Base-by-base conservation (phyloP, 1,140 invertebrate genomes). In the Hycleus phaleratus region DNA sequence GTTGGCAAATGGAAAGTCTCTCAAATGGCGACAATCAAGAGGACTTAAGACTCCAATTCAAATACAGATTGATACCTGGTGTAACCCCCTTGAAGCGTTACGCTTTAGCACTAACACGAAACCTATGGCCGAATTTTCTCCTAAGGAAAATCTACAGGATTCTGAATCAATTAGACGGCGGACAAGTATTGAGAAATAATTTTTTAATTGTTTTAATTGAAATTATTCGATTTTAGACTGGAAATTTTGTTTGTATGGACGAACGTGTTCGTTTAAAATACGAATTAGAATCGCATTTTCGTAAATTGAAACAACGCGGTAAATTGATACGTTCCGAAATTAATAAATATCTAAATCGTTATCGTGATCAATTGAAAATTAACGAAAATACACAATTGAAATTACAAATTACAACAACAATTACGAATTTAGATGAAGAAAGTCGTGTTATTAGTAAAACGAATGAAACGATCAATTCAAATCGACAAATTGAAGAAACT, bases 1-100 rank as follows among this genome's bases (percentile, higher is more conserved):
- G 72, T 42, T 73, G 71, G 71, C 71, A 73, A 46, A 52, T 74
- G 63, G 63, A 73, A 56, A 69, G 66, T 0, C 46, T 67, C 10
- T 56, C 66, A 26, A 55, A 45, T 5, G 64, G 64, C 6, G 52
- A 61, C 11, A 50, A 39, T 9, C 44, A 64, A 18, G 59, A 58
- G 38, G 58, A 46, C 5, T 18, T 62, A 9, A 68, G 61, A 53
- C 59, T 76, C 18, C 40, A 69, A 18, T 74, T 68, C 50, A 74
- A 67, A 12, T 68, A 72, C 49, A 64, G 49, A 38, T 9, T 74
- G 3, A 61, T 68, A 50, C 60, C 64, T 6, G 72, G 72, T 26
- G 59, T 70, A 3, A 74, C 70, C 1, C 61, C 66, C 4, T 53
- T 74, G 8, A 56, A 64, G 44, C 56, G 56, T n/a, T 74, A 74